These are phyloP conservation scores for Phasia obesa DNA, from an alignment of 2,888 invertebrate species.

Conservation along the genomic window DNA sequence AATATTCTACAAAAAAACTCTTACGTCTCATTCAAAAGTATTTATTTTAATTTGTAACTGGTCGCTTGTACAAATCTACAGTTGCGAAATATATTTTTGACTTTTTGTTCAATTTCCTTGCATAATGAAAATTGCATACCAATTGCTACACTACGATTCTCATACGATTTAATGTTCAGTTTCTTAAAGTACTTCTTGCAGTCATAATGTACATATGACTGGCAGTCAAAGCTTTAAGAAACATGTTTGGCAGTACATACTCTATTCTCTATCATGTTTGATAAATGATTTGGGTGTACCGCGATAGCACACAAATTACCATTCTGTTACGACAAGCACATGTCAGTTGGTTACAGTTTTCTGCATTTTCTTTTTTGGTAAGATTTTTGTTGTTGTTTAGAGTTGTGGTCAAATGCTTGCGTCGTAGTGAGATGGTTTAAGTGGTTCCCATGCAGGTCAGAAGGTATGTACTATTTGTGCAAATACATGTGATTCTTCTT, in stretches of 20 bases:
- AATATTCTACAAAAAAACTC: no score
- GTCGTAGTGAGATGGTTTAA: conserved; percentile 18
- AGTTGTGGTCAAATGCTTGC: conserved; percentile 44
- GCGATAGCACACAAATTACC: conserved; percentile 76
- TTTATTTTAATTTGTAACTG: no score
- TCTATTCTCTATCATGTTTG: conserved; percentile 73
- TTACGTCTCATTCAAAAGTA: no score
- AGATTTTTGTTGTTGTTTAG: no score
- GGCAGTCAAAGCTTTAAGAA: conserved; percentile 25
- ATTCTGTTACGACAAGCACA: conserved; percentile 78
- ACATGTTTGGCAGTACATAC: conserved; percentile 37
- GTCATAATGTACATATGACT: conserved; percentile 14
- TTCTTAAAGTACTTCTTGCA: conserved; percentile 45
- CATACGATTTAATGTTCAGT: conserved; percentile 9
- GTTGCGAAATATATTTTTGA: no score
- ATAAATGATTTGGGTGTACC: conserved; percentile 76
- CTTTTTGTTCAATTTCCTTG: no score
- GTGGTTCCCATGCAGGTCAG: no score
- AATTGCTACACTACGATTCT: not conserved
- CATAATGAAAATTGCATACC: conserved; percentile 58
- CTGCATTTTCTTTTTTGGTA: conserved; percentile 19
- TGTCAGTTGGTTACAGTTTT: conserved; percentile 74
- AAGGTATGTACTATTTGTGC: no score
- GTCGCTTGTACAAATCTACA: no score
- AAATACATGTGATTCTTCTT: no score